Evolutionary conservation across 1,140 invertebrate species (phyloP).

Genomic region (Drosophila mojavensis): DNA sequence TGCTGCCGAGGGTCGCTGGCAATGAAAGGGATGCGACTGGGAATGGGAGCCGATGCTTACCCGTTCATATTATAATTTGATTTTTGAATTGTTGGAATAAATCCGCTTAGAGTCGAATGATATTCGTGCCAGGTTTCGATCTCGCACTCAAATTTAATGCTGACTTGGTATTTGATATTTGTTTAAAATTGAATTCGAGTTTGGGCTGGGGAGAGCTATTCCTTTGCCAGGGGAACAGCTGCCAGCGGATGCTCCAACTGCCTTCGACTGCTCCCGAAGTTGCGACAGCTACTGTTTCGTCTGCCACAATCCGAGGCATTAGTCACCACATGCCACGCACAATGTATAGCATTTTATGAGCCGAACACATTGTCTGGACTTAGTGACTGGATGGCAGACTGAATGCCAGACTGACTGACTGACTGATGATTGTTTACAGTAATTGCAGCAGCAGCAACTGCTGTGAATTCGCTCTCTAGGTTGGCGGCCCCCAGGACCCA

Average conservation of each 20-base stretch:
- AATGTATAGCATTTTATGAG: constrained; percentile 50
- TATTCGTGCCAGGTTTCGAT: constrained; percentile 25
- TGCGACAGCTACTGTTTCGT: constrained; percentile 3
- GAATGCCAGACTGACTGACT: constrained; percentile 47
- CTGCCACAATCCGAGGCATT: constrained; percentile 29
- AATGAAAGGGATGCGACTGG: constrained; percentile 25
- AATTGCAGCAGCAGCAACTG: constrained; percentile 77
- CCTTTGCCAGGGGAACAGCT: background rate
- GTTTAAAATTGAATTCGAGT: constrained; percentile 45
- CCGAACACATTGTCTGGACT: constrained; percentile 54
- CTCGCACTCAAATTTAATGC: constrained; percentile 32
- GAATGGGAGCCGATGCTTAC: background rate
- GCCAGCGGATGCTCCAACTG: constrained; percentile 11
- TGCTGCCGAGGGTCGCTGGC: background rate
- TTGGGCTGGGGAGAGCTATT: background rate
- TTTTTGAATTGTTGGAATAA: constrained; percentile 39
- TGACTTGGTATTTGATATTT: constrained; percentile 44
- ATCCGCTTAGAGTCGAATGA: constrained; percentile 56
- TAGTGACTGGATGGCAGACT: background rate
- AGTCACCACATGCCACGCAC: constrained; percentile 32
- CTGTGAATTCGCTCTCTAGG: constrained; percentile 39
- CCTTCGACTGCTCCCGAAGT: constrained; percentile 12
- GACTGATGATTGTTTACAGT: constrained; percentile 75
- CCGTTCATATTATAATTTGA: constrained; percentile 68
- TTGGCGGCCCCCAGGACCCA: constrained; percentile 1